phyloP scores from a whole-genome alignment of 2,113 vertebrate species.

The Eupsittula cactorum region DNA sequence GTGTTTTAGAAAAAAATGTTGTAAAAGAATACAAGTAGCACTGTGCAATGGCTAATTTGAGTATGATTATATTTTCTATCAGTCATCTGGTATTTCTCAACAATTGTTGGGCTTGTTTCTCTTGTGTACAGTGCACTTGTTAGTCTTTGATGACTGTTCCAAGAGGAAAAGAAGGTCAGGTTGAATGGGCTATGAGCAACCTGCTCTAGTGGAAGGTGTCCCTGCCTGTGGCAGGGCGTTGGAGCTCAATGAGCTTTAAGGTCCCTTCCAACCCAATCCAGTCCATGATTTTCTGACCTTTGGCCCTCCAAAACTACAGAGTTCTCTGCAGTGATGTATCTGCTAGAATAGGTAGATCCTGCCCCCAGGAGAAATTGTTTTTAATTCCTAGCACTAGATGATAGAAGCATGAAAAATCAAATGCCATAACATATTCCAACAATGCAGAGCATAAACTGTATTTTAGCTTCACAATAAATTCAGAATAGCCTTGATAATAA shows the following conservation, averaged over 20 bases:
- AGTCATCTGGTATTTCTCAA: background rate
- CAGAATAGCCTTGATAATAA: background rate
- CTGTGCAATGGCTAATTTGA: background rate
- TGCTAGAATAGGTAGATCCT: background rate
- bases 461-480: background rate
- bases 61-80: background rate
- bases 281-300: background rate
- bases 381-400: background rate
- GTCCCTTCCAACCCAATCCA: background rate
- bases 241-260: background rate
- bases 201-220: background rate
- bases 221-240: background rate
- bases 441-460: background rate
- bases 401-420: background rate
- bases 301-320: background rate
- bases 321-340: background rate
- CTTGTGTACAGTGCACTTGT: background rate
- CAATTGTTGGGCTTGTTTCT: background rate
- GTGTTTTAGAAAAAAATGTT: background rate
- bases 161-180: background rate
- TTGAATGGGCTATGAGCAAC: background rate
- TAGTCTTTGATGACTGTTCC: background rate
- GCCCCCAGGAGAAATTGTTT: background rate
- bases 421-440: background rate
- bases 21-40: background rate